phyloP scores from a whole-genome alignment of 2,888 invertebrate species.

The Augiades crinisus region DNA sequence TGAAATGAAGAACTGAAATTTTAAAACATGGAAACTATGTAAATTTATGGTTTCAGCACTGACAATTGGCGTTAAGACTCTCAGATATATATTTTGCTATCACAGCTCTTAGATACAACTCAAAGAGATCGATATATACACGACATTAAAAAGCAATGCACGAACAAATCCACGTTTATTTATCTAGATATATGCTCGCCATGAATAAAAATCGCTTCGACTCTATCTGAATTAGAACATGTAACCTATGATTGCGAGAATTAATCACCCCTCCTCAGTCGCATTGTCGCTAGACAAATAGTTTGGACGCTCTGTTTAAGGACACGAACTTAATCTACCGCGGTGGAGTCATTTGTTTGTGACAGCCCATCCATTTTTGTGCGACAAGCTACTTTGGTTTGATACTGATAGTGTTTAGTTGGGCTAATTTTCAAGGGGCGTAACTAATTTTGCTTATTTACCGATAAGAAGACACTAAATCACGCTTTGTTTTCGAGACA shows the following conservation, averaged over 20 bases:
- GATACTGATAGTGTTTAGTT: not conserved
- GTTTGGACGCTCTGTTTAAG: constrained; percentile 37
- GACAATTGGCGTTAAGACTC: no score
- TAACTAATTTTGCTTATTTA: not conserved
- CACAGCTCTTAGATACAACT: no score
- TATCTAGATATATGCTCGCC: no score
- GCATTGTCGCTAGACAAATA: constrained; percentile 34
- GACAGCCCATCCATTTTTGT: constrained; percentile 28
- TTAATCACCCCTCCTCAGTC: constrained; percentile 19
- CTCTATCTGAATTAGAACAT: constrained; percentile 4
- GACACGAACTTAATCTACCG: constrained; percentile 32
- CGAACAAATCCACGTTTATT: no score
- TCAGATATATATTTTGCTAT: no score
- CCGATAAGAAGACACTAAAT: no score
- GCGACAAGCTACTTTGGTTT: not conserved
- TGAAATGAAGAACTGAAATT: no score
- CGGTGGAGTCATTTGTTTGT: constrained; percentile 18
- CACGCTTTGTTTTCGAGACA: no score
- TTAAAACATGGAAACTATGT: no score
- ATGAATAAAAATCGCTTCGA: not conserved
- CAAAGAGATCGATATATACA: no score
- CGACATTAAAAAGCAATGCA: no score
- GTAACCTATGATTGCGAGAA: constrained; percentile 27
- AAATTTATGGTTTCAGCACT: no score
- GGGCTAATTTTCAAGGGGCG: not conserved